A percentile compares a stretch with the other conserved stretches of the same genome.
phyloP scores from a whole-genome alignment of 1,140 invertebrate genomes.

The Papilio aristodemus region DNA sequence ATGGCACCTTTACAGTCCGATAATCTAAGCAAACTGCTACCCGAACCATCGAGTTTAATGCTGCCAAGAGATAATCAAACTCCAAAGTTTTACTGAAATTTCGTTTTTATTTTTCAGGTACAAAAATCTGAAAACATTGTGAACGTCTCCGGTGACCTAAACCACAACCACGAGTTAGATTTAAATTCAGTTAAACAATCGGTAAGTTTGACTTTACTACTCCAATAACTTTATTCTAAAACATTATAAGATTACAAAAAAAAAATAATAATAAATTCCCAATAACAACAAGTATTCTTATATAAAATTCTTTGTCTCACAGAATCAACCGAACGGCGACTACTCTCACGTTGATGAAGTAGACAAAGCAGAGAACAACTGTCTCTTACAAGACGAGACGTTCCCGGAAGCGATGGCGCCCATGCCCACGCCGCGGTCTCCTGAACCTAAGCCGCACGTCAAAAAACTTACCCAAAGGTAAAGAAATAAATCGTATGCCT shows the following conservation, averaged over 20 bases:
- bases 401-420: constrained; percentile 71
- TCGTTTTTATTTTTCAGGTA: constrained; percentile 40
- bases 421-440: constrained; percentile 53
- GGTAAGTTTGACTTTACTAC: constrained; percentile 46
- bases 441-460: constrained; percentile 44
- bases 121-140: constrained; percentile 63
- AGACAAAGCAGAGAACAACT: constrained; percentile 55
- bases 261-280: too few relatives aligned
- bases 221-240: neutral
- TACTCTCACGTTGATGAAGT: constrained; percentile 47
- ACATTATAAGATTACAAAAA: too few relatives aligned
- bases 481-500: neutral
- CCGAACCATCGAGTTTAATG: too few relatives aligned
- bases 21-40: too few relatives aligned
- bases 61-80: too few relatives aligned
- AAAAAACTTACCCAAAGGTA: constrained; percentile 55
- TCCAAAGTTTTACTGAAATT: neutral
- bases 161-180: constrained; percentile 68
- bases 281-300: neutral
- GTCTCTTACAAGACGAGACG: constrained; percentile 65
- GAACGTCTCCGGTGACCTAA: constrained; percentile 68
- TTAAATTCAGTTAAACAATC: constrained; percentile 50
- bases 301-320: neutral
- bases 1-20: too few relatives aligned
- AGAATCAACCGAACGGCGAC: constrained; percentile 59